Base-by-base conservation (phyloP, 2,113 vertebrate genomes). In the Mola mola region DNA sequence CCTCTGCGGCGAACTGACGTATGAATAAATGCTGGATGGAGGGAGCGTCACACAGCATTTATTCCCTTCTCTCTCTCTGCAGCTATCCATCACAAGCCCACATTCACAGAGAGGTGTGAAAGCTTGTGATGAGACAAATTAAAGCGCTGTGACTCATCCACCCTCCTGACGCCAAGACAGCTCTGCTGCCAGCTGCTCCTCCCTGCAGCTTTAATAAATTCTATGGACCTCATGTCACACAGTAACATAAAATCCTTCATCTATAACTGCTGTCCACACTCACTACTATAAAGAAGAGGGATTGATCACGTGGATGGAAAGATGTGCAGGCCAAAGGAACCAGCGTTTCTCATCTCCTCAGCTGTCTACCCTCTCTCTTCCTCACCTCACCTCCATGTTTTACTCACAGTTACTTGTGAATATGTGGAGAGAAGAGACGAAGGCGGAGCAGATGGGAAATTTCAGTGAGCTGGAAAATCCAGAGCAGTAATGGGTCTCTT, bases 311-410 rank as follows among this genome's bases (percentile, higher is more conserved):
- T n/a, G n/a, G 44, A 52, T 48, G 25, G 28, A 71, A 46, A 3
- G 55, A 66, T n/a, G 29, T 62, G 19, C 29, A 6, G 48, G 66
- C 52, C 42, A 70, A 34, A 72, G 48, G 40, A 62, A 70, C 38
- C 58, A 64, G 66, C 37, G 55, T 15, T 60, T 70, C 36, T 72
- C 80, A 73, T 85, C 79, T 82, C 66, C 49, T 79, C 47, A 17
- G n/a, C n/a, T 77, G 37, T 51, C 38, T 40, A 24, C n/a, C 44
- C 20, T 49, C 61, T 38, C 50, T 62, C 64, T 85, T 85, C 82
- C n/a, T n/a, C 76, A 60, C 72, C 66, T 88, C 86, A 87, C 66
- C 78, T 83, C 73, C 82, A 59, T 72, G 76, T 89, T 83, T 81
- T 59, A 44, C 66, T 69, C 12, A 62, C 47, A 52, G 51, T 58